Conservation (phyloP, 2,888 invertebrate genomes). For the Oeneis ivallda region DNA sequence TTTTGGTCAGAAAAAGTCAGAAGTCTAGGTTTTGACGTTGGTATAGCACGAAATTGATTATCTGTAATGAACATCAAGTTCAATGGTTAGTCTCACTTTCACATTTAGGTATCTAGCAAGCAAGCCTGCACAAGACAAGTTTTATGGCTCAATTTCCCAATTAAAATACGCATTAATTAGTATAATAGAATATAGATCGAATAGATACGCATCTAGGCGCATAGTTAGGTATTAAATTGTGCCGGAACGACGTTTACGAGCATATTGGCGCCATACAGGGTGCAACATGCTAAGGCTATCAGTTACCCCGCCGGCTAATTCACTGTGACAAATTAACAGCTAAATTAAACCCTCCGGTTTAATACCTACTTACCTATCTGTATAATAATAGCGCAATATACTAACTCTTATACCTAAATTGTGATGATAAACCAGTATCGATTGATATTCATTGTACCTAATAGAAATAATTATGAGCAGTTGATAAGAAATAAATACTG, state of each 20-base stretch:
- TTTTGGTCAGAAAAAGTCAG: too few species aligned
- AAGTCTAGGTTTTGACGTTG: too few species aligned
- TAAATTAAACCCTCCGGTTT: constrained; percentile 67
- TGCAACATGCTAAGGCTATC: constrained; percentile 79
- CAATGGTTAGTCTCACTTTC: too few species aligned
- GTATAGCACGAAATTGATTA: too few species aligned
- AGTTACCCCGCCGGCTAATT: constrained; percentile 79
- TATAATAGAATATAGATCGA: constrained; percentile 44
- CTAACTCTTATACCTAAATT: constrained; percentile 28
- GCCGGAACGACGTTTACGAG: constrained; percentile 71
- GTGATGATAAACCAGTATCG: constrained; percentile 24
- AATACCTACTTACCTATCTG: constrained; percentile 41
- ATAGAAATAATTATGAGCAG: neutral
- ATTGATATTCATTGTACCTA: constrained; percentile 9
- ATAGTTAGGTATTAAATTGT: constrained; percentile 75
- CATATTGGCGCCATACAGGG: constrained; percentile 76
- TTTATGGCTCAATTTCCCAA: constrained; percentile 24
- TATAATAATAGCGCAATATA: constrained; percentile 27
- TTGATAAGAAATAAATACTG: neutral
- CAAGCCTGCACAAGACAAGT: constrained; percentile 10
- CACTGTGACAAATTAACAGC: constrained; percentile 81
- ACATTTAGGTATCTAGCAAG: neutral
- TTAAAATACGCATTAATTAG: constrained; percentile 40
- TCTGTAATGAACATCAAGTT: too few species aligned
- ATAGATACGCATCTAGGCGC: constrained; percentile 64